These are phyloP conservation scores for Hololepta plana DNA, from an alignment of 2,888 invertebrate genomes.

Conservation along the genomic window DNA sequence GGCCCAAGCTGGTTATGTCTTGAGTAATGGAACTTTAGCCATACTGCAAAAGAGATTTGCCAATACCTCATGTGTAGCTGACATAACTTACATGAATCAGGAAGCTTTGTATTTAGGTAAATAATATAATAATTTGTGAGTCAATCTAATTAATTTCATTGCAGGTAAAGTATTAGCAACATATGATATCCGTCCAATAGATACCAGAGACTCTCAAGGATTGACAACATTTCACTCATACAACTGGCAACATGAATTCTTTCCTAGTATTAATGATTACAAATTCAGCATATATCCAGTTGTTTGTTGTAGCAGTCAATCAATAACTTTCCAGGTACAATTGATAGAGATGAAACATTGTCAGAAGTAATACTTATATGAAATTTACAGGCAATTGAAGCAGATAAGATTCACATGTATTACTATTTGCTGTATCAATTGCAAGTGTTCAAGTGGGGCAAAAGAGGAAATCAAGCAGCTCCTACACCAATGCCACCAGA, in stretches of 20 bases:
- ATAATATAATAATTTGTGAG: background rate
- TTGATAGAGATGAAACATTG: background rate
- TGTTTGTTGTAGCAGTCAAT: constrained; percentile 32
- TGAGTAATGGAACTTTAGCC: constrained; percentile 30
- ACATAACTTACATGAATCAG: constrained; percentile 33
- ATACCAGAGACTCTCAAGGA: constrained; percentile 31
- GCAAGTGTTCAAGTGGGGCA: constrained; percentile 26
- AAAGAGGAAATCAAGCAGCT: constrained; percentile 24
- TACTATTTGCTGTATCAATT: constrained; percentile 35
- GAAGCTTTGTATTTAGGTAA: constrained; percentile 39
- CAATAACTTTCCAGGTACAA: constrained; percentile 30
- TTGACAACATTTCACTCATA: constrained; percentile 34
- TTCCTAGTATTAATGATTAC: constrained; percentile 28
- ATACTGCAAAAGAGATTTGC: constrained; percentile 26
- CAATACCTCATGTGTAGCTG: constrained; percentile 25
- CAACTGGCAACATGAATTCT: constrained; percentile 25
- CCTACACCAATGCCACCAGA: constrained; percentile 6
- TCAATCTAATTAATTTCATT: constrained; percentile 2
- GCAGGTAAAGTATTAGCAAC: constrained; percentile 32
- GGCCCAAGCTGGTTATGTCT: constrained; percentile 34
- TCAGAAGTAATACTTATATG: too few relatives aligned
- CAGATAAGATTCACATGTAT: constrained; percentile 32
- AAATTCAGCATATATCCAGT: constrained; percentile 30
- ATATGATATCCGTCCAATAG: constrained; percentile 30
- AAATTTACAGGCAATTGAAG: constrained; percentile 27